Base-by-base conservation (phyloP, 2,888 invertebrate genomes). In the Fragum sueziense region DNA sequence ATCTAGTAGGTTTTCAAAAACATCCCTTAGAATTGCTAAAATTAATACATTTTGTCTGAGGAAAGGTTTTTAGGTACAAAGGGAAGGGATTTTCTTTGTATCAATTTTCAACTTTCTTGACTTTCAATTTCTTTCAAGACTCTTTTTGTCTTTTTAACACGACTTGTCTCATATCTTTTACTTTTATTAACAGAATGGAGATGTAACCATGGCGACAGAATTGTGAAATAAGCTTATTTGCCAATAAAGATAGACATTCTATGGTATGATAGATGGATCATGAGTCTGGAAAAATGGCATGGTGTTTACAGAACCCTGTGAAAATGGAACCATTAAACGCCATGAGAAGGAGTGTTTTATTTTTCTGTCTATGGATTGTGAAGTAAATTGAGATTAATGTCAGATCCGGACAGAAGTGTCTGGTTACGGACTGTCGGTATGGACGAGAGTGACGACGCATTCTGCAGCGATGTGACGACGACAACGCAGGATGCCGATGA, bases 381-480 rank as follows among this genome's bases (percentile, higher is more conserved):
- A n/a, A 22, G n/a, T 52, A 11, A 9, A n/a, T 59, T 67, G 17
- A 25, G 20, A 51, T 69, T 52, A 20, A 69, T 69, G 69, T 69
- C 69, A 7, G 69, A 69, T 14, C 69, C 69, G 14, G n/a, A 52
- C 9, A n/a, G 20, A n/a, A 31, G 29, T 51, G 31, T 51, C 27
- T n/a, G n/a, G 61, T 25, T 69, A 29, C 20, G 25, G 31, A 11
- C 4, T n/a, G 72, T 33, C 34, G 62, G 41, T 51, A 78, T 75
- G 75, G 82, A 85, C 67, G 80, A 80, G 1, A 74, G 76, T 31
- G 79, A 80, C 67, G 80, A 84, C 69, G 84, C 84, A 20, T 79
- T 80, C 67, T 79, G 71, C 72, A 84, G 80, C 74, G 84, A 79
- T 61, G 76, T 83, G 72, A 72, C 69, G 20, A 68, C 76, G 11